A percentile compares a stretch with the other conserved stretches of the same genome.
Conservation (phyloP, 1,140 invertebrate species). For the Bombus impatiens region DNA sequence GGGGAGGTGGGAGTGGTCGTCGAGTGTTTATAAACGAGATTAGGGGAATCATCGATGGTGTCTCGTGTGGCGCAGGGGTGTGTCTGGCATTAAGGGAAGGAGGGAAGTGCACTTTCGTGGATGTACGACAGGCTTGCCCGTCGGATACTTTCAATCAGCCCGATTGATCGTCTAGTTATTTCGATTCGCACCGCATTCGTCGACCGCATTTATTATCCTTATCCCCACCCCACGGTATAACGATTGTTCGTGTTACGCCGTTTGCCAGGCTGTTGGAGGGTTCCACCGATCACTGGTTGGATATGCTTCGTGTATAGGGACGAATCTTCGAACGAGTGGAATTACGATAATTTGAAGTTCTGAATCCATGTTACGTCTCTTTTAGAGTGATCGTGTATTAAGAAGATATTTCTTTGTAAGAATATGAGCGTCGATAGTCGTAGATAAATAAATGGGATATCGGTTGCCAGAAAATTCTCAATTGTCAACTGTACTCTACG, state of each 20-base stretch:
- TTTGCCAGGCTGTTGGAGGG: neutral
- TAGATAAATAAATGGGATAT: too few relatives aligned
- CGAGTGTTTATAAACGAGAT: slow-evolving; percentile 78
- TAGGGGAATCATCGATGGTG: slow-evolving; percentile 73
- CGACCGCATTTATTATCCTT: slow-evolving; percentile 34
- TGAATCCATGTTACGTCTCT: neutral
- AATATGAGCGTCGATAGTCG: too few relatives aligned
- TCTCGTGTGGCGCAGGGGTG: slow-evolving; percentile 41
- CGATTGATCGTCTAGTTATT: slow-evolving; percentile 66
- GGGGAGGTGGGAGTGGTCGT: slow-evolving; percentile 75
- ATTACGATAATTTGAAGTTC: neutral
- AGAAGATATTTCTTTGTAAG: too few relatives aligned
- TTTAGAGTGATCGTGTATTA: neutral
- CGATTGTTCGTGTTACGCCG: neutral
- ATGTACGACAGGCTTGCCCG: slow-evolving; percentile 31
- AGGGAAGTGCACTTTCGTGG: slow-evolving; percentile 21
- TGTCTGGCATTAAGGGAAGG: slow-evolving; percentile 22
- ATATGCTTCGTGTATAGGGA: neutral
- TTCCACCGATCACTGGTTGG: neutral
- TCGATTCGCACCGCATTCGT: slow-evolving; percentile 44
- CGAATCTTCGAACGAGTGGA: neutral
- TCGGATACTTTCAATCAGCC: slow-evolving; percentile 56
- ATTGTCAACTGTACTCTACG: neutral
- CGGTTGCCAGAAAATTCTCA: too few relatives aligned
- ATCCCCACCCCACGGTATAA: too few relatives aligned